Conservation (phyloP, 2,113 vertebrate species). For the Megaptera novaeangliae region DNA sequence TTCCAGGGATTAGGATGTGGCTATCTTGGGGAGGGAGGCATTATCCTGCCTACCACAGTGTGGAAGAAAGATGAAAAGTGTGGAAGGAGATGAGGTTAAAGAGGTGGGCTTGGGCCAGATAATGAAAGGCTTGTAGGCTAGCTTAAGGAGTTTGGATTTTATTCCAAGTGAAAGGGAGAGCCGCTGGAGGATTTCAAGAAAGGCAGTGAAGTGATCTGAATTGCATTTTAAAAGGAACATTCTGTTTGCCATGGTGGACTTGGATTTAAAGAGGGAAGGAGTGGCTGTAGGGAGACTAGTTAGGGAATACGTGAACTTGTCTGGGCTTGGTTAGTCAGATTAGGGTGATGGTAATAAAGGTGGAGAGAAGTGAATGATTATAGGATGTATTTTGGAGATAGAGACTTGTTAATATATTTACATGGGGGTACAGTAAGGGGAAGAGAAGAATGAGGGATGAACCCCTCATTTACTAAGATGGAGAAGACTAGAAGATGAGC, state of each 20-base stretch:
- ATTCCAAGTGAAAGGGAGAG: not conserved
- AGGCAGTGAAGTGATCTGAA: not conserved
- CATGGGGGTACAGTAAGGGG: not conserved
- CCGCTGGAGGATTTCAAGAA: not conserved
- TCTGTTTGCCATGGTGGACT: not conserved
- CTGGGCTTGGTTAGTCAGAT: not conserved
- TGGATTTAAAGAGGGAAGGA: not conserved
- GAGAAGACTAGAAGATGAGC: not conserved
- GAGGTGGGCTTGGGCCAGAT: not conserved
- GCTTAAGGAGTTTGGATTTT: not conserved
- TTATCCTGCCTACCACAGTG: not conserved
- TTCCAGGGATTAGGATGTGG: not conserved
- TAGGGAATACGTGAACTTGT: not conserved
- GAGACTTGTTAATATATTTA: not conserved
- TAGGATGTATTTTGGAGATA: not conserved
- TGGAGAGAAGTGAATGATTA: not conserved
- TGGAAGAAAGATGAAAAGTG: not conserved
- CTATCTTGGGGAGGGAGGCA: not conserved
- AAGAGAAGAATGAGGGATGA: not conserved
- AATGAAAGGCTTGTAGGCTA: not conserved
- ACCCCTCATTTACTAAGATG: not conserved
- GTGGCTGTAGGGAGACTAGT: not conserved
- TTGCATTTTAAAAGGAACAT: not conserved
- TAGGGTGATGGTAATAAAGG: not conserved
- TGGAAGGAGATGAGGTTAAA: not conserved